These are phyloP conservation scores for Heliconius aoede DNA, from an alignment of 2,888 invertebrate species.

Conservation along the genomic window DNA sequence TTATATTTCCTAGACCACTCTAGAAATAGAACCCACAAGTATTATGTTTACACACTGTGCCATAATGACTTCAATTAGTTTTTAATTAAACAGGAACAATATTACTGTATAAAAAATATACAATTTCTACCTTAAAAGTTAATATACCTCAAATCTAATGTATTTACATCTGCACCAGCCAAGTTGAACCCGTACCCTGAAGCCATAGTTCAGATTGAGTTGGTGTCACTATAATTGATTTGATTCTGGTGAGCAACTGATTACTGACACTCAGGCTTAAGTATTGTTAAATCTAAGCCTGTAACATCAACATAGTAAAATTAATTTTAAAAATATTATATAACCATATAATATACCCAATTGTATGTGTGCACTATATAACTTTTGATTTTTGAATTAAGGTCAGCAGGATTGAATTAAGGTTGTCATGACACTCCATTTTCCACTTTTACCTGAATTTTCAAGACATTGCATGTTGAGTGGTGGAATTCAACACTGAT, in stretches of 20 bases:
- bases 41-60: too few species aligned
- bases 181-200: constrained; percentile 97
- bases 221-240: constrained; percentile 92
- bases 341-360: too few species aligned
- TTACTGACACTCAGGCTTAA: constrained; percentile 65
- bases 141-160: constrained; percentile 94
- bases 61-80: too few species aligned
- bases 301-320: constrained; percentile 51
- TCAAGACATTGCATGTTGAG: too few species aligned
- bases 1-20: neutral
- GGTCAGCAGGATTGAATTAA: too few species aligned
- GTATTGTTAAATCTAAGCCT: constrained; percentile 89
- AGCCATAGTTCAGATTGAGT: constrained; percentile 92
- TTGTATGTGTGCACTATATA: too few species aligned
- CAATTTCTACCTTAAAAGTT: constrained; percentile 93
- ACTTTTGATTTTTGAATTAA: too few species aligned
- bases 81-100: neutral
- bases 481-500: too few species aligned
- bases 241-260: constrained; percentile 90
- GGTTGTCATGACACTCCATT: too few species aligned
- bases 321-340: neutral
- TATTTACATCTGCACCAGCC: constrained; percentile 93
- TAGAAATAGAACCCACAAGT: too few species aligned
- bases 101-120: neutral
- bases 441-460: too few species aligned